These are phyloP conservation scores for Lamprologus sp. DNA, from an alignment of 2,113 vertebrate genomes.

Conservation along the genomic window DNA sequence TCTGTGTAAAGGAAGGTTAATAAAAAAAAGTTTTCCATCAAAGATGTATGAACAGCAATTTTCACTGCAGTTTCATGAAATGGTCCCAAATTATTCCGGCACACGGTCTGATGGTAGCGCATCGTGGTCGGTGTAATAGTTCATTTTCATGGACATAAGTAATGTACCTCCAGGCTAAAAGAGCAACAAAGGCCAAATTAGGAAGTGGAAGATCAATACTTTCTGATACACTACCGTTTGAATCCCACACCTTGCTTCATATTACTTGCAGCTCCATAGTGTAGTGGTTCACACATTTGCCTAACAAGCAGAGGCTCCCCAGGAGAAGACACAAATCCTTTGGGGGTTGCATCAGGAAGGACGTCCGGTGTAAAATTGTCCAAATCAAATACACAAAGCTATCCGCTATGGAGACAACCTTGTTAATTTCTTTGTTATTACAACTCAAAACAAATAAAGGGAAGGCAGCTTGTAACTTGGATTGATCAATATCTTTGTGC, in stretches of 20 bases:
- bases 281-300: neutral
- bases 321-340: neutral
- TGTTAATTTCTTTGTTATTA: neutral
- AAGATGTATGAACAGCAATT: neutral
- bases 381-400: neutral
- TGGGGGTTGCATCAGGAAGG: neutral
- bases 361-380: neutral
- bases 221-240: neutral
- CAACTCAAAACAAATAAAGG: neutral
- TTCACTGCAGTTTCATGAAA: neutral
- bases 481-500: neutral
- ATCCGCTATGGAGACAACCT: neutral
- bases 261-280: neutral
- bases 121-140: neutral
- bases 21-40: fast-evolving
- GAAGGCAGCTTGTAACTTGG: neutral
- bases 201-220: neutral
- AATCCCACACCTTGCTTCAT: neutral
- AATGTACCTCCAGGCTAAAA: neutral
- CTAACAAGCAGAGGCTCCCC: no score
- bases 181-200: neutral
- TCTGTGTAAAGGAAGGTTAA: neutral
- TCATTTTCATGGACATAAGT: neutral
- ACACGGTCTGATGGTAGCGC: neutral
- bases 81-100: neutral